Evolutionary conservation across 2,797 vertebrate species (phyloP).

Genomic region (Platyrinchus mystaceus): DNA sequence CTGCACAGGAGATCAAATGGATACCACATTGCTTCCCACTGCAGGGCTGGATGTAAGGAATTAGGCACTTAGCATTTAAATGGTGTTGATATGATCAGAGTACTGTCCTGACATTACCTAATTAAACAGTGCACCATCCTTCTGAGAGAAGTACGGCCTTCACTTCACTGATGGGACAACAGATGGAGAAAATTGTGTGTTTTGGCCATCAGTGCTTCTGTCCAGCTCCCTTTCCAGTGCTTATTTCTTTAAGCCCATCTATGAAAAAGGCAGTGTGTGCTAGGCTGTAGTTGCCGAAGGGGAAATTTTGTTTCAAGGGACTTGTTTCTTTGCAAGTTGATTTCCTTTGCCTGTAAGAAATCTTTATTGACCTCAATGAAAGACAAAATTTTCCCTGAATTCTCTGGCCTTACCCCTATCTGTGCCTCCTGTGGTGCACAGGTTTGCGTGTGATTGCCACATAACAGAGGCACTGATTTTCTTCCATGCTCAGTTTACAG

Average conservation of each 20-base stretch:
- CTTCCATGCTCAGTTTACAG: neutral
- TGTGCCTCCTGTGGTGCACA: neutral
- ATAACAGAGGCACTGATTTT: neutral
- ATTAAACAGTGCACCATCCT: neutral
- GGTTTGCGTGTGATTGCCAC: neutral
- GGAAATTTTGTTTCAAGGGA: conserved; percentile 14
- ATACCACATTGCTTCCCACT: neutral
- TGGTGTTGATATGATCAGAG: neutral
- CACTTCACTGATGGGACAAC: neutral
- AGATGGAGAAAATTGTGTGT: neutral
- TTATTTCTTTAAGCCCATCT: neutral
- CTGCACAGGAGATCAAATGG: neutral
- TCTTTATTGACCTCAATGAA: neutral
- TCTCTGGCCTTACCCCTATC: neutral
- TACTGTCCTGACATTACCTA: neutral
- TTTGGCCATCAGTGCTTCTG: neutral
- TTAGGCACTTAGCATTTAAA: neutral
- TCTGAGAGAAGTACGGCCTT: neutral
- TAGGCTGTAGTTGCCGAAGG: neutral
- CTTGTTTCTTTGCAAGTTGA: neutral
- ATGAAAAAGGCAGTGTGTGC: neutral
- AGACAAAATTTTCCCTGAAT: neutral
- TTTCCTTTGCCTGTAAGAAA: neutral
- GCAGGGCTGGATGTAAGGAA: neutral
- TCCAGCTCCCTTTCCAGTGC: neutral